These are phyloP conservation scores for Amblyraja radiata DNA, from an alignment of 2,797 vertebrate genomes.

Conservation along the genomic window DNA sequence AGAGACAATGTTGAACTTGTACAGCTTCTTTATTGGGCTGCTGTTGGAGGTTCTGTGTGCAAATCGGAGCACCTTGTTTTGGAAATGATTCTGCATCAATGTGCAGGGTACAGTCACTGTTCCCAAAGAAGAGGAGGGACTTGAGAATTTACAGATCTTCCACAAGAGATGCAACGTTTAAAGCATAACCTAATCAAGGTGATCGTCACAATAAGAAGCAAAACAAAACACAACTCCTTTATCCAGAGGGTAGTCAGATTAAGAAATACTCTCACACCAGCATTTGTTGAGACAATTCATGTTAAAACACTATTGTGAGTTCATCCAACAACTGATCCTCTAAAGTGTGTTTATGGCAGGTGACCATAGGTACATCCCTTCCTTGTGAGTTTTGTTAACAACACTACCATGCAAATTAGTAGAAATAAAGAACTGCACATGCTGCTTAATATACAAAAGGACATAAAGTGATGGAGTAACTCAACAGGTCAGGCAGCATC, in stretches of 20 bases:
- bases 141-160: background rate
- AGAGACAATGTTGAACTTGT: background rate
- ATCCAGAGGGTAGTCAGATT: too few relatives aligned
- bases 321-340: too few relatives aligned
- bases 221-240: too few relatives aligned
- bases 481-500: too few relatives aligned
- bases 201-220: background rate
- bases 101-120: background rate
- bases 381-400: too few relatives aligned
- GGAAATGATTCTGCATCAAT: background rate
- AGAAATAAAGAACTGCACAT: too few relatives aligned
- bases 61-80: background rate
- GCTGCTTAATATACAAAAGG: too few relatives aligned
- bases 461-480: too few relatives aligned
- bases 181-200: background rate
- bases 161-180: background rate
- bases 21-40: background rate
- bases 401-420: too few relatives aligned
- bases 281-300: background rate
- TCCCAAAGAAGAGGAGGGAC: background rate
- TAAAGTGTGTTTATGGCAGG: too few relatives aligned
- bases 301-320: background rate
- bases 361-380: too few relatives aligned
- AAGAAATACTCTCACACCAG: background rate
- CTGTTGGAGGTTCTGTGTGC: background rate